Evolutionary conservation across 1,140 invertebrate species (phyloP), one percentile per base, ranked within the genome.

Genomic region (Leptinotarsa texana): DNA sequence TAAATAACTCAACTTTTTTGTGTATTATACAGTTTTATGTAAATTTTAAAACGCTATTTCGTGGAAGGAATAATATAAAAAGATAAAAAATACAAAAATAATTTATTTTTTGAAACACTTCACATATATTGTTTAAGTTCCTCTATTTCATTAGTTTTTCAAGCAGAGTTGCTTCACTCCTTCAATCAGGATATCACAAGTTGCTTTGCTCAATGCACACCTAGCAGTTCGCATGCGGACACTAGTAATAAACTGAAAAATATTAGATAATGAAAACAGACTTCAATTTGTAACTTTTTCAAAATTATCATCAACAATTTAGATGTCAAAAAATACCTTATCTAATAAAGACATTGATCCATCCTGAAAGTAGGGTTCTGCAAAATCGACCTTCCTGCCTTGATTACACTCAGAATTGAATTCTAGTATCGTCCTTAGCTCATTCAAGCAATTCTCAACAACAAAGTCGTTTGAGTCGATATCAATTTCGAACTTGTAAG

Each of bases 401-500:
- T 75, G 75, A 27, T 18, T 49, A 61, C 22, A 24, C 22, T 22
- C 66, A 4, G 71, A 24, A 22, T 75, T 74, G 3, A 47, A 24
- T 74, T 75, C 21, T 61, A 78, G 76, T 73, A 79, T 76, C 22
- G 63, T 74, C 24, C 17, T 72, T 62, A 81, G 65, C 27, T 79
- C 63, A 18, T 18, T 74, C 49, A 83, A 75, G 70, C 84, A 80
- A 6, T 76, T 33, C 13, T 79, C 71, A 5, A 82, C 61, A 77
- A 79, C 63, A 17, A 81, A 75, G 27, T 77, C 71, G 22, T 80
- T 74, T 2, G 74, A 74, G 11, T 76, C 63, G 13, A 85, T 51
- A 47, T 84, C 79, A 5, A 85, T 82, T 22, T 84, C 79, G 67
- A 86, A 84, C 73, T 83, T 85, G 71, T 83, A 86, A 68, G 85